Evolutionary conservation across 2,113 vertebrate genomes (phyloP).

Genomic region (Chunga burmeisteri): DNA sequence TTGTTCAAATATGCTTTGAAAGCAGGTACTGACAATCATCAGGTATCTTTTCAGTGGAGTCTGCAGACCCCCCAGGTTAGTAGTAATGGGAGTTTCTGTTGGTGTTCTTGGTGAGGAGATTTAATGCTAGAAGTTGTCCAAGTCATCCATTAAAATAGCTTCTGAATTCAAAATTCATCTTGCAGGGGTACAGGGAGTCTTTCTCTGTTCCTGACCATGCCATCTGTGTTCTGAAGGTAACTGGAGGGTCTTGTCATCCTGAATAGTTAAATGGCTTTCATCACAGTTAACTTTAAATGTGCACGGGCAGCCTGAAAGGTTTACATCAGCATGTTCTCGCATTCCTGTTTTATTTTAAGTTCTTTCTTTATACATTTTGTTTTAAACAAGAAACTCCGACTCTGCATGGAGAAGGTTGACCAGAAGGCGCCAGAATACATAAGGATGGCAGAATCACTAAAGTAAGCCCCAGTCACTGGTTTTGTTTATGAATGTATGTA

Average conservation of each 20-base stretch:
- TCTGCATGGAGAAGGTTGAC: conserved; percentile 94
- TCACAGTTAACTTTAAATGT: not conserved
- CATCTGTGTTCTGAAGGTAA: not conserved
- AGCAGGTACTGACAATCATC: not conserved
- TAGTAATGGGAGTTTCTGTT: not conserved
- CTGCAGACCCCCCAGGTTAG: fast-evolving
- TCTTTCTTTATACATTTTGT: not conserved
- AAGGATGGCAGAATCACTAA: conserved; percentile 92
- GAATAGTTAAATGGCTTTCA: not conserved
- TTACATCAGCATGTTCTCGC: not conserved
- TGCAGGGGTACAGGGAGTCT: not conserved
- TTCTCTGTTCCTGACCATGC: not conserved
- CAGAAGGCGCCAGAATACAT: conserved; percentile 93
- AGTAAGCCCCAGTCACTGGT: conserved; percentile 77
- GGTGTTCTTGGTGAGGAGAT: not conserved
- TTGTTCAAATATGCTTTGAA: not conserved
- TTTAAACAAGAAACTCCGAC: conserved; percentile 85
- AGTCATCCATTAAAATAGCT: not conserved
- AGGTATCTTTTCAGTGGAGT: not conserved
- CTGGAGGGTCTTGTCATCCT: not conserved
- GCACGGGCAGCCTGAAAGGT: not conserved
- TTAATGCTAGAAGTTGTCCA: not conserved
- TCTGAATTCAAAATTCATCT: not conserved
- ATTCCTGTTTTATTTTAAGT: not conserved
- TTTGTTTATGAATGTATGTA: not conserved